Evolutionary conservation across 2,113 vertebrate species (phyloP).

Genomic region (Chelonoidis abingdonii): DNA sequence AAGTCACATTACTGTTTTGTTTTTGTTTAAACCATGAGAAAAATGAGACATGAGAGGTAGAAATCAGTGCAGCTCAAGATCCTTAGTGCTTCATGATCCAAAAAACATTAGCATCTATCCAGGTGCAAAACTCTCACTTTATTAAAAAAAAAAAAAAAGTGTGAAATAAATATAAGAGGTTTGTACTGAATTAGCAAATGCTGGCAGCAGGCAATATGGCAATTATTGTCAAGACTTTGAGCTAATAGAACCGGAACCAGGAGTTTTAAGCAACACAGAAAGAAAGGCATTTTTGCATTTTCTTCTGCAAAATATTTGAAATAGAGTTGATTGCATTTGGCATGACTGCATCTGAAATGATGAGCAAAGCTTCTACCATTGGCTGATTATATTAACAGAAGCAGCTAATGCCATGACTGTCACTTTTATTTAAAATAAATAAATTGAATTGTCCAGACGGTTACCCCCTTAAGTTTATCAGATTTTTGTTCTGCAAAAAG

Average conservation of each 20-base stretch:
- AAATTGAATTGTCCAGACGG: not conserved
- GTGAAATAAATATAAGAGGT: slow-evolving; percentile 41
- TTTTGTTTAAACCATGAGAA: slow-evolving; percentile 44
- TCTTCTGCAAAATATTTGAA: not conserved
- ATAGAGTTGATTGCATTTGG: not conserved
- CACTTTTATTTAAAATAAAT: not conserved
- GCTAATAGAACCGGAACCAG: slow-evolving; percentile 55
- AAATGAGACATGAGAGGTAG: slow-evolving; percentile 46
- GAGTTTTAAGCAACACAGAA: slow-evolving; percentile 18
- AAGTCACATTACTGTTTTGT: slow-evolving; percentile 62
- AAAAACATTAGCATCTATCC: slow-evolving; percentile 62
- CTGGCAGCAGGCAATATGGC: slow-evolving; percentile 64
- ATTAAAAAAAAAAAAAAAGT: not conserved
- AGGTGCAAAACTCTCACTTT: slow-evolving; percentile 71
- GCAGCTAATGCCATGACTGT: not conserved
- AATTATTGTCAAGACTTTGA: slow-evolving; percentile 49
- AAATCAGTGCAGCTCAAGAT: slow-evolving; percentile 51
- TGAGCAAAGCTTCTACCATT: not conserved
- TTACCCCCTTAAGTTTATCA: not conserved
- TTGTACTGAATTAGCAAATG: slow-evolving; percentile 32
- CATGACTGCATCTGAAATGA: slow-evolving; percentile 4
- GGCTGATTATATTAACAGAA: slow-evolving; percentile 13
- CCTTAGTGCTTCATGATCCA: slow-evolving; percentile 28
- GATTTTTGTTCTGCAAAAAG: not conserved
- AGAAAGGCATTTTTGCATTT: slow-evolving; percentile 19